Evolutionary conservation across 2,888 invertebrate genomes (phyloP).

Genomic region (Dyspetes luteomarginatus): DNA sequence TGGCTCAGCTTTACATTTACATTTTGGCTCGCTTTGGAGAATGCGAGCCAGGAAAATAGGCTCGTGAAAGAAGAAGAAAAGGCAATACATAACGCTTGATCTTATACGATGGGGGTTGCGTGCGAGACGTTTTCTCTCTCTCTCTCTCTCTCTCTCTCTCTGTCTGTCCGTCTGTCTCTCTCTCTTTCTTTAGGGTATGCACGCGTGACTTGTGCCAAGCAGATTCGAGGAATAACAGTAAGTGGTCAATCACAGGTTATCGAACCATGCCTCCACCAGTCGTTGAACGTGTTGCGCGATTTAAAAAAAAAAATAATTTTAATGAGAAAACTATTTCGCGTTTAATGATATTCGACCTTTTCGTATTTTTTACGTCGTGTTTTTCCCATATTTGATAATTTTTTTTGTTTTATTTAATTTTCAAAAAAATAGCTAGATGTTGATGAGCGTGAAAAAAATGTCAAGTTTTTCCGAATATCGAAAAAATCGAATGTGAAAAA

Average conservation of each 20-base stretch:
- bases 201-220: slow-evolving; percentile 1
- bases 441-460: no score
- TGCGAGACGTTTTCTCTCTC: slow-evolving; percentile 1
- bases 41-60: slow-evolving; percentile 14
- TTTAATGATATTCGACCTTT: slow-evolving; percentile 14
- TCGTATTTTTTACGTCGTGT: neutral
- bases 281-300: neutral
- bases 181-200: neutral
- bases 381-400: neutral
- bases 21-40: neutral
- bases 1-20: neutral
- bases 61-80: slow-evolving; percentile 35
- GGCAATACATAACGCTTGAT: slow-evolving; percentile 31
- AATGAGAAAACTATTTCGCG: neutral
- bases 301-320: neutral
- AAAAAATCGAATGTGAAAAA: no score
- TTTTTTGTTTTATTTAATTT: neutral
- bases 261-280: slow-evolving; percentile 6
- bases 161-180: slow-evolving; percentile 2
- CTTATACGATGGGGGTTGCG: neutral
- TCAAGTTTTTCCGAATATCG: no score
- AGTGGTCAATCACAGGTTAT: slow-evolving; percentile 4
- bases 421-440: no score
- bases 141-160: slow-evolving; percentile 4
- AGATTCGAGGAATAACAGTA: neutral